Conservation (phyloP, 53 echinoderm and acorn worm genomes). For the Echinarachnius parma region DNA sequence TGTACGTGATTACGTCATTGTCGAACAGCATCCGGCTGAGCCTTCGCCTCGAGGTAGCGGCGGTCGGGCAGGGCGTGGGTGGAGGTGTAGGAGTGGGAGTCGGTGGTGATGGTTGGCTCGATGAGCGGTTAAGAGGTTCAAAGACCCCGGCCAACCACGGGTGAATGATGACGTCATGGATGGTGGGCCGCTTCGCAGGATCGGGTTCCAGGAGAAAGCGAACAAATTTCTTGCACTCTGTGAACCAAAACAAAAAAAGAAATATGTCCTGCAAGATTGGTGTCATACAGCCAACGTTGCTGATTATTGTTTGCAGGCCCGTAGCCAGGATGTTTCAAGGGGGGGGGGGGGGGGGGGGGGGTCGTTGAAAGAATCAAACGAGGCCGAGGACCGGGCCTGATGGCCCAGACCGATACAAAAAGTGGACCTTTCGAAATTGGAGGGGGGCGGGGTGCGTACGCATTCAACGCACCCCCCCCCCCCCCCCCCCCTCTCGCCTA, state of each 20-base stretch:
- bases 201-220: conserved; percentile 74
- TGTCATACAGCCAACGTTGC: too few species aligned
- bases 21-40: conserved; percentile 83
- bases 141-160: conserved; percentile 61
- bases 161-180: conserved; percentile 63
- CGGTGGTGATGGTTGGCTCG: not conserved
- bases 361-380: too few species aligned
- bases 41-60: conserved; percentile 14
- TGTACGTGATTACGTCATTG: conserved; percentile 66
- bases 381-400: too few species aligned
- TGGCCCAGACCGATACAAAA: too few species aligned
- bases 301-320: too few species aligned
- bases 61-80: not conserved
- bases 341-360: too few species aligned
- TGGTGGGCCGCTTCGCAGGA: conserved; percentile 67
- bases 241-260: not conserved
- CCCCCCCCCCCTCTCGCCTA: too few species aligned
- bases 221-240: conserved; percentile 87
- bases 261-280: too few species aligned
- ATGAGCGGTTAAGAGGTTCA: conserved; percentile 6
- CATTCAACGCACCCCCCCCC: too few species aligned
- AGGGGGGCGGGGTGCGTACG: too few species aligned
- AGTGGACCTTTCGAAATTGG: too few species aligned
- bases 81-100: conserved; percentile 1
- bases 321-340: too few species aligned